Evolutionary conservation across 1,140 invertebrate species (phyloP), one percentile per base, ranked within the genome.

Genomic region (Lamellibrachia luymesi): DNA sequence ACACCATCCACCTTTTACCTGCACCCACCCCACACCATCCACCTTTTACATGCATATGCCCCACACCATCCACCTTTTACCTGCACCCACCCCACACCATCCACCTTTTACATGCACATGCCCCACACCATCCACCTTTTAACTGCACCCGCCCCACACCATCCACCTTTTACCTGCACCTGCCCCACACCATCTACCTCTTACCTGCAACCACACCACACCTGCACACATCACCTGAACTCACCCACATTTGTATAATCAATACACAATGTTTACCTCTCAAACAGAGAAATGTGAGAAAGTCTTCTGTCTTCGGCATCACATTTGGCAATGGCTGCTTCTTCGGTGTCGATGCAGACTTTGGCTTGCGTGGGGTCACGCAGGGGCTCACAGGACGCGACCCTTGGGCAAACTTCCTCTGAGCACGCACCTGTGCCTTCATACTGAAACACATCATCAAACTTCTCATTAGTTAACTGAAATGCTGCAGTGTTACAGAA

Each of bases 391-490:
- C 96, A 95, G 97, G 95, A 94, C 97, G 97, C 7, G 95, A 95
- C 50, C 98, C 98, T 96, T 98, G 98, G 90, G 98, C 98, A 97
- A 99, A 99, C 96, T 99, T 99, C 94, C 98, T 97, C 96, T 99
- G 98, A 64, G 98, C 98, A 95, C 98, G 98, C 93, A 98, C 97
- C 94, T 96, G 96, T 25, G 94, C 94, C 92, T 95, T 96, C 91
- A 50, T 94, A 94, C 51, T 93, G 92, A 94, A 90, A 80, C 7
- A 80, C 64, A 80, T 22, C 2, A 2, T 80, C 64, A 80, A 80
- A 80, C 6, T 80, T 80, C 25, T 22, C 64, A 80, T 22, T 80
- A 80, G 13, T 80, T 80, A 17, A 38, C 52, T 22, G 13, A 80
- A 80, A 80, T 22, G 7, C 25, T 80, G 64, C 17, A 80, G 64